A percentile compares a stretch with the other conserved stretches of the same genome.
phyloP scores from a whole-genome alignment of 2,888 invertebrate species.

The Drosophila paranaensis region DNA sequence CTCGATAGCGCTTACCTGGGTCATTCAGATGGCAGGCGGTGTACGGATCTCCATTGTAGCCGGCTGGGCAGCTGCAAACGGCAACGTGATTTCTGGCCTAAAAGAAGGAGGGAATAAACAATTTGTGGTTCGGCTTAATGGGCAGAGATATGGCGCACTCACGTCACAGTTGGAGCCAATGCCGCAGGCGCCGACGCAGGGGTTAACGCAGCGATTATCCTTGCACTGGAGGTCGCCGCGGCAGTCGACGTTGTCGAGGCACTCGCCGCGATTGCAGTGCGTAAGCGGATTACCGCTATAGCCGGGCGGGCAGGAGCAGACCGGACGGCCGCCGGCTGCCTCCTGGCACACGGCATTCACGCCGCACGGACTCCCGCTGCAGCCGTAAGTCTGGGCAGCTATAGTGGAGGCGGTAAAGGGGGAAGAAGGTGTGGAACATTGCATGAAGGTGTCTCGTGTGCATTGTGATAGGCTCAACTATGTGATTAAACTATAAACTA shows the following conservation, averaged over 20 bases:
- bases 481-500: neutral
- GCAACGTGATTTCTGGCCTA: constrained; percentile 90
- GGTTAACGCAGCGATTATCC: constrained; percentile 91
- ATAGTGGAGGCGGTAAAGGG: neutral
- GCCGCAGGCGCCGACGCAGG: constrained; percentile 91
- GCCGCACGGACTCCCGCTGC: constrained; percentile 88
- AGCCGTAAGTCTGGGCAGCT: constrained; percentile 82
- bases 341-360: constrained; percentile 89
- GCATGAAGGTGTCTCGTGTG: constrained; percentile 42
- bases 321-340: constrained; percentile 89
- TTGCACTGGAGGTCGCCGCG: constrained; percentile 89
- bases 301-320: constrained; percentile 92
- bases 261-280: constrained; percentile 90
- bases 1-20: constrained; percentile 87
- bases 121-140: neutral
- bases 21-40: constrained; percentile 89
- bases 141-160: constrained; percentile 13
- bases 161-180: constrained; percentile 91
- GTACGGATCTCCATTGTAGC: constrained; percentile 93
- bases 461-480: constrained; percentile 24
- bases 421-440: constrained; percentile 28
- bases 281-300: constrained; percentile 92
- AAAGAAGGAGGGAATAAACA: neutral
- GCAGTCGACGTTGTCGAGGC: constrained; percentile 92
- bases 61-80: constrained; percentile 91